Evolutionary conservation across 2,797 vertebrate genomes (phyloP).

Genomic region (Coregonus sp.): DNA sequence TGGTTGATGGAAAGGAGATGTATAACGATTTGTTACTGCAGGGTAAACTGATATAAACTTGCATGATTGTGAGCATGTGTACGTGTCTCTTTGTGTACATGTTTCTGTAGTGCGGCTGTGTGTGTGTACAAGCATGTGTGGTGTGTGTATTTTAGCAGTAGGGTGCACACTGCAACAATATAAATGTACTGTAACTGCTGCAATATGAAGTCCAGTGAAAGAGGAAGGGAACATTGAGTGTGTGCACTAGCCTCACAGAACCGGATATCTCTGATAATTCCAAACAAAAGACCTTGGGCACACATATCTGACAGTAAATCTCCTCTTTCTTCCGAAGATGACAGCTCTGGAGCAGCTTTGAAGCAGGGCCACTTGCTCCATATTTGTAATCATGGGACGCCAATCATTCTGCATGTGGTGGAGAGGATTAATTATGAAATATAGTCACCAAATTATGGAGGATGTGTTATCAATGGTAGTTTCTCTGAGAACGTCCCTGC

Average conservation of each 20-base stretch:
- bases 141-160: neutral
- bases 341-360: slow-evolving; percentile 31
- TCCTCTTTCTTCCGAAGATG: slow-evolving; percentile 39
- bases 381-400: slow-evolving; percentile 18
- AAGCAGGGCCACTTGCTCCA: slow-evolving; percentile 20
- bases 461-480: neutral
- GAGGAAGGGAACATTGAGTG: slow-evolving; percentile 20
- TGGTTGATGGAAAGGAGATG: neutral
- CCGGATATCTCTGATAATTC: slow-evolving; percentile 53
- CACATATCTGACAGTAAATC: slow-evolving; percentile 52
- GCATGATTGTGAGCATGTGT: neutral
- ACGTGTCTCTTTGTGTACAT: neutral
- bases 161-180: slow-evolving; percentile 16
- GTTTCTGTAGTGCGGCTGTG: neutral
- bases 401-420: neutral
- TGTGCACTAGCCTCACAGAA: slow-evolving; percentile 24
- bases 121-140: neutral
- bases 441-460: neutral
- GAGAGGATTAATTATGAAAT: neutral
- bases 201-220: slow-evolving; percentile 6
- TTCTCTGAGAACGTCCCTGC: neutral
- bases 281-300: slow-evolving; percentile 56
- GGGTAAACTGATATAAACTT: neutral
- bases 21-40: neutral
- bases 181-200: neutral